These are phyloP conservation scores for Drosophila malerkotliana DNA, from an alignment of 1,140 invertebrate species.

Conservation along the genomic window DNA sequence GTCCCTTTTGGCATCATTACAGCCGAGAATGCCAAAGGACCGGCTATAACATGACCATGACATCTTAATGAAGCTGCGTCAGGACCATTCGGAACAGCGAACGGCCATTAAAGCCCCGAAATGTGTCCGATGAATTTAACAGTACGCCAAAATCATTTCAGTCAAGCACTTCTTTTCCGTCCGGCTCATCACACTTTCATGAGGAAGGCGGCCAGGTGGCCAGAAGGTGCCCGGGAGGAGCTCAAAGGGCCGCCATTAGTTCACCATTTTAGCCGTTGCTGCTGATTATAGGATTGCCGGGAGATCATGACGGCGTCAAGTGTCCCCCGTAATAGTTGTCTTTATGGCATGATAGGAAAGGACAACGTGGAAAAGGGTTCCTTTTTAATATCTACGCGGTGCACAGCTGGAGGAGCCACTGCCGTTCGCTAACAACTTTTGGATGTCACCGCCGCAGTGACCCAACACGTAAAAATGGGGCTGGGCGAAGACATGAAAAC, in stretches of 20 bases:
- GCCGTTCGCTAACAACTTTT: slow-evolving; percentile 26
- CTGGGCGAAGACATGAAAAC: slow-evolving; percentile 9
- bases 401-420: slow-evolving; percentile 18
- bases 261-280: slow-evolving; percentile 11
- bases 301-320: slow-evolving; percentile 28
- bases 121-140: slow-evolving; percentile 72
- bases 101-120: slow-evolving; percentile 53
- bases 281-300: slow-evolving; percentile 31
- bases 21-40: not conserved
- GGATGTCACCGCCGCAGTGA: slow-evolving; percentile 26
- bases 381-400: slow-evolving; percentile 6
- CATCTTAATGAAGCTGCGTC: slow-evolving; percentile 43
- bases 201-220: slow-evolving; percentile 1
- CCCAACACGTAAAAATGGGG: slow-evolving; percentile 30
- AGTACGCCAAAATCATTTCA: slow-evolving; percentile 48
- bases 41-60: slow-evolving; percentile 2
- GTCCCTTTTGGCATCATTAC: slow-evolving; percentile 1
- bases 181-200: slow-evolving; percentile 48
- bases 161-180: slow-evolving; percentile 17
- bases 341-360: slow-evolving; percentile 31
- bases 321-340: slow-evolving; percentile 38
- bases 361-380: slow-evolving; percentile 30
- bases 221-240: slow-evolving; percentile 25
- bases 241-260: slow-evolving; percentile 37
- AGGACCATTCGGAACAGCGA: slow-evolving; percentile 50